Evolutionary conservation across 1,140 invertebrate species (phyloP), one percentile per base, ranked within the genome.

Genomic region (Drosophila littoralis): DNA sequence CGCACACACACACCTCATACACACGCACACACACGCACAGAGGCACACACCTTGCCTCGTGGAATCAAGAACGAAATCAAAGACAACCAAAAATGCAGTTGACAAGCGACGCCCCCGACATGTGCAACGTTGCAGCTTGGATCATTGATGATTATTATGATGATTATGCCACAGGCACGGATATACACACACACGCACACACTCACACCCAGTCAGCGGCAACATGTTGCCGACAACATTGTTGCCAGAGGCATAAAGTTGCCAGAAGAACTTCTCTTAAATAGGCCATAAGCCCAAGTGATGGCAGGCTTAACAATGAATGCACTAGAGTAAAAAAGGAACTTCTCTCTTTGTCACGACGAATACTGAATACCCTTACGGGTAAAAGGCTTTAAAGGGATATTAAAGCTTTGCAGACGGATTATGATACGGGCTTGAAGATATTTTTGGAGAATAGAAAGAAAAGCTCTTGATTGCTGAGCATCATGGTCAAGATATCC

Each of bases 111-210:
- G 83, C 82, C 82, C 67, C 61, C 79, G 82, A 82, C 82, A 86
- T 86, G 82, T 86, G 82, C 82, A 86, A 79, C 75, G 51, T 86
- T 86, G 82, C 82, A 86, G 83, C 82, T 86, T 86, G 75, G 4
- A 71, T 51, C 57, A 51, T 33, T 59, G 38, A 51, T 66, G 43
- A 66, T 57, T 38, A 66, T 51, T 28, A 67, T 59, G 57, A 67
- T 59, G 57, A 60, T 59, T 45, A 45, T 46, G 68, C 68, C 40
- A 54, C 60, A 63, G 15, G 28, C 5, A 46, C 48, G 7, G 13
- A 36, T 13, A 36, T 8, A 32, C 8, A 43, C 46, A 52, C 36
- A 64, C 17, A 42, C 36, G 2, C 38, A 13, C 45, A 38, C 45
- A 48, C 5, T 2, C 32, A 46, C 42, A 55, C 48, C 9, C 33